A percentile compares a stretch with the other conserved stretches of the same genome.
phyloP scores from a whole-genome alignment of 2,113 vertebrate genomes.

The Todiramphus chloris region DNA sequence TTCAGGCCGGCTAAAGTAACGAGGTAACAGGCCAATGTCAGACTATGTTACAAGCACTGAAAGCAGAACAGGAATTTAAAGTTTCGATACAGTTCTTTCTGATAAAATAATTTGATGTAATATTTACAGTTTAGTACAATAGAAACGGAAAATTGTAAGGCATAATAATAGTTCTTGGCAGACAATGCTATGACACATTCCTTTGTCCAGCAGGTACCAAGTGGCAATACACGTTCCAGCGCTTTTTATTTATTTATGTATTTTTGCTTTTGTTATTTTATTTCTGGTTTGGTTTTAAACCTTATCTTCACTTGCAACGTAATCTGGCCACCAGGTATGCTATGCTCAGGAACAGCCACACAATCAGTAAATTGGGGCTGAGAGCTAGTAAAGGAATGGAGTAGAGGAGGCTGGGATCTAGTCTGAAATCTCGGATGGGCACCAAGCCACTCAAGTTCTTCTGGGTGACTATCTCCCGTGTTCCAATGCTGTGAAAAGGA shows the following conservation, averaged over 20 bases:
- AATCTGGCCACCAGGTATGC: conserved; percentile 94
- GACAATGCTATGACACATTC: conserved; percentile 77
- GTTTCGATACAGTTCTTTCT: conserved; percentile 64
- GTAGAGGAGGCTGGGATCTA: conserved; percentile 98
- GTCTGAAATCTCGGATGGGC: conserved; percentile 93
- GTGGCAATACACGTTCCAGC: conserved; percentile 72
- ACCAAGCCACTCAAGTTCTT: conserved; percentile 99
- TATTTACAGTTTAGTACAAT: conserved; percentile 81
- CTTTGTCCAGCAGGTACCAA: conserved; percentile 73
- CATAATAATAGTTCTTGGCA: conserved; percentile 77
- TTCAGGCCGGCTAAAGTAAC: conserved; percentile 66
- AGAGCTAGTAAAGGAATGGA: conserved; percentile 95
- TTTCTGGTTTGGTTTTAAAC: neutral
- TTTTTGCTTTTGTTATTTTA: neutral
- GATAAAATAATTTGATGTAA: conserved; percentile 77
- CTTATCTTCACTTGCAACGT: conserved; percentile 89
- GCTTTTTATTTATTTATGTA: conserved; percentile 34
- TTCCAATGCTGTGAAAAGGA: conserved; percentile 95
- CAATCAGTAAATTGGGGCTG: conserved; percentile 97
- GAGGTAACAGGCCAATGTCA: conserved; percentile 69
- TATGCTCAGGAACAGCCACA: conserved; percentile 97
- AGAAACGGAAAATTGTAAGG: conserved; percentile 79
- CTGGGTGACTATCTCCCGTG: conserved; percentile 98
- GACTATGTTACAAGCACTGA: conserved; percentile 80
- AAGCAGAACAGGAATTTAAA: conserved; percentile 69